Conservation (phyloP, 1,140 invertebrate species). For the Psilanteris sp. region DNA sequence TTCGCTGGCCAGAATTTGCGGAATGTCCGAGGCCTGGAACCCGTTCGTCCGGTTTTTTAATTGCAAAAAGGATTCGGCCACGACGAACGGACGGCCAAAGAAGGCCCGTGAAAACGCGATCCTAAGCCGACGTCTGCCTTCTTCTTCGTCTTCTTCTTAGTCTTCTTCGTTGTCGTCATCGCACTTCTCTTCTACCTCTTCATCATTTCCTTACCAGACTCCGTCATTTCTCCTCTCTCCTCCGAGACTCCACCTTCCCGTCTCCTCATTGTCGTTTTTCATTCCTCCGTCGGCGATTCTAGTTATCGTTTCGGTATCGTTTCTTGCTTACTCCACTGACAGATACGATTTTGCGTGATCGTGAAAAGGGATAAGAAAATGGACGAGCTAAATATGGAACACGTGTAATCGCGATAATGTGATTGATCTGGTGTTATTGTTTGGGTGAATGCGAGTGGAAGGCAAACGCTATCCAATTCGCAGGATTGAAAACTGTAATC, state of each 20-base stretch:
- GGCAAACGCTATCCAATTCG: too few species aligned
- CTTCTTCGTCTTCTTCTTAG: conserved; percentile 17
- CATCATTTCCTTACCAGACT: conserved; percentile 8
- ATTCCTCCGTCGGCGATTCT: conserved; percentile 53
- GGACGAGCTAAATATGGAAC: conserved; percentile 32
- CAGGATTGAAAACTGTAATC: too few species aligned
- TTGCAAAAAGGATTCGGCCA: conserved; percentile 77
- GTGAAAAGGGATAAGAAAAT: conserved; percentile 27
- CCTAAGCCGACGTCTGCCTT: conserved; percentile 37
- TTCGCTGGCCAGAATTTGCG: conserved; percentile 77
- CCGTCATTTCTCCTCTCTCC: not conserved
- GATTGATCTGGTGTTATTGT: conserved; percentile 29
- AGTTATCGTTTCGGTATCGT: conserved; percentile 53
- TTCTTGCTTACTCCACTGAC: conserved; percentile 44
- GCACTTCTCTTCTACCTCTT: not conserved
- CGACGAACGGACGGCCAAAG: conserved; percentile 48
- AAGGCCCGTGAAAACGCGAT: conserved; percentile 56
- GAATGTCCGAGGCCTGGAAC: conserved; percentile 77
- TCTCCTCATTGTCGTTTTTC: conserved; percentile 33
- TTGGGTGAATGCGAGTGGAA: not conserved
- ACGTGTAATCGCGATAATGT: conserved; percentile 20
- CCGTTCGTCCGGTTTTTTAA: conserved; percentile 79
- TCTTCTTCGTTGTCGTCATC: conserved; percentile 1
- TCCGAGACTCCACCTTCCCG: too few species aligned
- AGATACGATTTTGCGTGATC: conserved; percentile 41